Conservation (phyloP, 2,113 vertebrate species). For the Puffinus mauretanicus region DNA sequence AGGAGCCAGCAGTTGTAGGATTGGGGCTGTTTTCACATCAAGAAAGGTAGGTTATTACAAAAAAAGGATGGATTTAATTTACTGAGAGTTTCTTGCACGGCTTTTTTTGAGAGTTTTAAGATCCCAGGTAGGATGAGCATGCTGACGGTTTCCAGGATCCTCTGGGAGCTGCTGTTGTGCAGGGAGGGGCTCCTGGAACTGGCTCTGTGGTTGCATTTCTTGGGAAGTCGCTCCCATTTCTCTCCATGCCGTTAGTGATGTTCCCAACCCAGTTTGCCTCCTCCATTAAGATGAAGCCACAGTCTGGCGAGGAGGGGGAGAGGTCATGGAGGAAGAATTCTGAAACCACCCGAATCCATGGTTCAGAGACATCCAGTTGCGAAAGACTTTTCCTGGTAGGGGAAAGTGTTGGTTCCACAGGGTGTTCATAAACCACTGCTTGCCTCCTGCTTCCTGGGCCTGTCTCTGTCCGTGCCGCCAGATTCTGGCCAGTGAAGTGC, state of each 20-base stretch:
- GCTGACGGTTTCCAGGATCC: background rate
- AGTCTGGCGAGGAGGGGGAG: background rate
- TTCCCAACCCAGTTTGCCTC: background rate
- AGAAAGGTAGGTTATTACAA: background rate
- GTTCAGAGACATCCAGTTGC: background rate
- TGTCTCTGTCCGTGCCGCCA: background rate
- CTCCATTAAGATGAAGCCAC: background rate
- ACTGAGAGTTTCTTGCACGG: background rate
- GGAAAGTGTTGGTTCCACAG: background rate
- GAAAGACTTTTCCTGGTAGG: background rate
- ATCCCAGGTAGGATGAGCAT: background rate
- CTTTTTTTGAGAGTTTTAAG: background rate
- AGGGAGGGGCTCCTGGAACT: background rate
- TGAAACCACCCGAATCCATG: background rate
- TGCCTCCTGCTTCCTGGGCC: background rate
- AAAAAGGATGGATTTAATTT: background rate
- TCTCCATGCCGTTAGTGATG: background rate
- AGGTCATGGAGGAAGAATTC: background rate
- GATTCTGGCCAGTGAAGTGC: background rate
- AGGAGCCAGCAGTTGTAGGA: background rate
- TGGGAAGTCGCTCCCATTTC: background rate
- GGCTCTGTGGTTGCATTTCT: background rate
- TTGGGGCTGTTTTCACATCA: background rate
- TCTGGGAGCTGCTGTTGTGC: background rate
- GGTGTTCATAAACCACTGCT: background rate